These are phyloP conservation scores for Progne subis DNA, from an alignment of 2,113 vertebrate genomes.

Conservation along the genomic window DNA sequence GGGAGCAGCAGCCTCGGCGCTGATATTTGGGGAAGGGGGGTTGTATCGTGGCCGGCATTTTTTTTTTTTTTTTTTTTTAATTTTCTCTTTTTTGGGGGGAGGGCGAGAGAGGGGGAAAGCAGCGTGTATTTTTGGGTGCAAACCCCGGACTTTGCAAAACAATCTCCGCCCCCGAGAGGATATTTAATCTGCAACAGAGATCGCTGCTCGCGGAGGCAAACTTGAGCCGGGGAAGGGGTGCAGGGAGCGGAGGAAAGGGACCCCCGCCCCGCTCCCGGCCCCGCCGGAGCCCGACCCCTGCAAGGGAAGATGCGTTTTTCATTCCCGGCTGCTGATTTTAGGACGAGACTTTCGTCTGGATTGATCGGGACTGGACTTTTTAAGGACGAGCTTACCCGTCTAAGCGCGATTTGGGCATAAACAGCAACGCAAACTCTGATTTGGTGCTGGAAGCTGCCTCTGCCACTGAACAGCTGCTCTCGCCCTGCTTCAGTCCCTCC, in stretches of 20 bases:
- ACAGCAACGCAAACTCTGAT: constrained; percentile 67
- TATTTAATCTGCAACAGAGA: constrained; percentile 76
- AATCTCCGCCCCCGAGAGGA: constrained; percentile 63
- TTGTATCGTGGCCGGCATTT: background rate
- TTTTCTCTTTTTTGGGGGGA: background rate
- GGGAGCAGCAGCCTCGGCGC: constrained; percentile 22
- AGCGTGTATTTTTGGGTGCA: constrained; percentile 29
- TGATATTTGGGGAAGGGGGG: background rate
- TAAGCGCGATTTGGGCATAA: constrained; percentile 57
- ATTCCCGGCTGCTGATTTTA: background rate
- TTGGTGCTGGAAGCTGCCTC: constrained; percentile 65
- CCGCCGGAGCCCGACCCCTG: background rate
- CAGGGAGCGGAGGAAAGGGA: background rate
- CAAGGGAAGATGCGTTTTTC: constrained; percentile 57
- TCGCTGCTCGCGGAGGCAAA: constrained; percentile 48
- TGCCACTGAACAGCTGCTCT: constrained; percentile 68
- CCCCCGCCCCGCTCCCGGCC: background rate
- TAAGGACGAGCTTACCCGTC: constrained; percentile 49
- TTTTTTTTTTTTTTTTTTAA: background rate
- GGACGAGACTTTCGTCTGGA: constrained; percentile 34
- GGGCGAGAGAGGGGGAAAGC: background rate
- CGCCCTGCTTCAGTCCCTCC: constrained; percentile 14
- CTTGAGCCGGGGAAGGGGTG: constrained; percentile 31
- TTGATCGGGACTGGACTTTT: constrained; percentile 44
- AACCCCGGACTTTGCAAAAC: constrained; percentile 71